phyloP scores from a whole-genome alignment of 2,888 invertebrate species.

The Zhuqinia jingwanae region DNA sequence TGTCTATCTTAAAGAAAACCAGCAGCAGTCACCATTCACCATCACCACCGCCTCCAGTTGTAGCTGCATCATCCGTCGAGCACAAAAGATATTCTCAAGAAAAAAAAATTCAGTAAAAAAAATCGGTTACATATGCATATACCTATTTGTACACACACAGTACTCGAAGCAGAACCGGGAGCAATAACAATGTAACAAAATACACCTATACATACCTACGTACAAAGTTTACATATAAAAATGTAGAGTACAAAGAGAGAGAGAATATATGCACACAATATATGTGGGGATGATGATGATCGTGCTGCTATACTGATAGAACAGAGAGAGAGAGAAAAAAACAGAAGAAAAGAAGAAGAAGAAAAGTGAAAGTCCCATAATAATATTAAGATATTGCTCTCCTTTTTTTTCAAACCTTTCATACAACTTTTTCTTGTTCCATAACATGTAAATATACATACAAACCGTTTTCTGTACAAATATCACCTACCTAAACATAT shows the following conservation, averaged over 20 bases:
- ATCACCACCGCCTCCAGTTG: no score
- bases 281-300: no score
- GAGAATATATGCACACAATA: no score
- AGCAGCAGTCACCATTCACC: slow-evolving; percentile 23
- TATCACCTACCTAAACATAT: neutral
- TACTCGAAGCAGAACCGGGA: no score
- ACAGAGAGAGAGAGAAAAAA: no score
- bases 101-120: neutral
- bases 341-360: neutral
- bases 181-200: no score
- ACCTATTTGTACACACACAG: no score
- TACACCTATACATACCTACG: no score
- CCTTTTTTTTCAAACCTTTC: neutral
- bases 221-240: no score
- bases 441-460: slow-evolving; percentile 3
- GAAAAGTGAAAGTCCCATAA: slow-evolving; percentile 47
- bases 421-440: slow-evolving; percentile 5
- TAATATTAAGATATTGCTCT: slow-evolving; percentile 56
- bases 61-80: no score
- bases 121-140: slow-evolving; percentile 6
- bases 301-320: neutral
- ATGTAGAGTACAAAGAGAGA: no score
- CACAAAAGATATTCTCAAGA: no score
- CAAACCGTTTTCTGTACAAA: neutral
- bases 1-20: neutral